Conservation (phyloP, 2,113 vertebrate genomes). For the Chionodraco myersi region DNA sequence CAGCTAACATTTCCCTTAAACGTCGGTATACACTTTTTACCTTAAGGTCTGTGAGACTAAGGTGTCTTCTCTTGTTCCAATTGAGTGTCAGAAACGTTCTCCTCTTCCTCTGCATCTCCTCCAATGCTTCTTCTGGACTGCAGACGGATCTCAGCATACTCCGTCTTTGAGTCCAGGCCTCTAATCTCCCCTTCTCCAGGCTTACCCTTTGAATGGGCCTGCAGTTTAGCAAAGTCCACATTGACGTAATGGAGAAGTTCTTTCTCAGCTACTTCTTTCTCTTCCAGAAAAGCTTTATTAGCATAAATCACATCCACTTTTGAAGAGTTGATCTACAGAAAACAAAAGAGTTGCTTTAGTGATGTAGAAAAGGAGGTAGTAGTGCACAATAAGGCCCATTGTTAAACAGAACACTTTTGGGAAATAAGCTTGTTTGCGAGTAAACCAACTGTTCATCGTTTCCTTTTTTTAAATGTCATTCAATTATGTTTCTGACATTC, state of each 20-base stretch:
- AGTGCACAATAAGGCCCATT: not conserved
- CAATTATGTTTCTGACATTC: no score
- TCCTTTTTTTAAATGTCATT: no score
- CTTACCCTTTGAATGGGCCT: not conserved
- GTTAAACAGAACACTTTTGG: no score
- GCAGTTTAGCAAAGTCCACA: constrained; percentile 44
- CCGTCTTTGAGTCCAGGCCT: constrained; percentile 32
- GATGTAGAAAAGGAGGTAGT: not conserved
- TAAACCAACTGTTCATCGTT: no score
- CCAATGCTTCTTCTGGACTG: not conserved
- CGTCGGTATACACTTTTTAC: not conserved
- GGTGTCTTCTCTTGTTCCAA: not conserved
- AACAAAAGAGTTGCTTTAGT: constrained; percentile 9
- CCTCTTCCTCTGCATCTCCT: constrained; percentile 5
- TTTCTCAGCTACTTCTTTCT: not conserved
- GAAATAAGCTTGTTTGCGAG: no score
- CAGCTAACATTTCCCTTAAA: not conserved
- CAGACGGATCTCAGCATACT: constrained; percentile 47
- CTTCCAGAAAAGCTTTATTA: constrained; percentile 39
- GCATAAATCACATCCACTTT: constrained; percentile 24
- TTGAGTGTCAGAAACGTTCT: not conserved
- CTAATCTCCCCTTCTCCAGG: constrained; percentile 10
- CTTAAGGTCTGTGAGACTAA: not conserved
- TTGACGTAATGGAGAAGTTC: constrained; percentile 32
- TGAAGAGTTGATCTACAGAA: constrained; percentile 31